Percentiles rank a stretch among this genome's conserved stretches.
phyloP scores from a whole-genome alignment of 2,888 invertebrate genomes.

The Saturnia japonica region DNA sequence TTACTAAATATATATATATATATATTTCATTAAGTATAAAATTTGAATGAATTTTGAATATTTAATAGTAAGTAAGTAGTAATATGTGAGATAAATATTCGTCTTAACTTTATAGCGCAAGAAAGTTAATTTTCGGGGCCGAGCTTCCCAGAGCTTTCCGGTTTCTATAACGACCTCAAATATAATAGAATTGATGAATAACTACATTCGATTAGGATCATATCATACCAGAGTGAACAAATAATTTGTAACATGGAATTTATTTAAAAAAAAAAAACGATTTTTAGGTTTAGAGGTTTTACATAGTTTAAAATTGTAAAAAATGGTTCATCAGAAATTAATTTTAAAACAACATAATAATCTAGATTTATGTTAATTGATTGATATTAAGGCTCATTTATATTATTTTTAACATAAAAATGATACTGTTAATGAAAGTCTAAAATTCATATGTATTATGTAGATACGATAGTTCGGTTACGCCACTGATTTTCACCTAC shows the following conservation, averaged over 20 bases:
- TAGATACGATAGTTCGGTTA: conserved; percentile 31
- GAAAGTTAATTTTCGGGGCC: conserved; percentile 60
- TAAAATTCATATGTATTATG: not conserved
- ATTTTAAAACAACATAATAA: too few species aligned
- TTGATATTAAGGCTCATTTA: too few species aligned
- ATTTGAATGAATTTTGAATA: not conserved
- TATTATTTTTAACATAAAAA: not conserved
- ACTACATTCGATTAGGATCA: conserved; percentile 67
- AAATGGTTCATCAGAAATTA: too few species aligned
- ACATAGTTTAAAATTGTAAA: too few species aligned
- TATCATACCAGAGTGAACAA: conserved; percentile 64
- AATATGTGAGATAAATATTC: not conserved
- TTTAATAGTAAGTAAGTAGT: not conserved
- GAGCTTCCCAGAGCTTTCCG: conserved; percentile 56
- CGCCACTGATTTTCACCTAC: conserved; percentile 50
- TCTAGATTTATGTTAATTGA: too few species aligned
- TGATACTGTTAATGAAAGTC: not conserved
- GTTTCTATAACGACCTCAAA: conserved; percentile 67
- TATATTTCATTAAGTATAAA: not conserved
- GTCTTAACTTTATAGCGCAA: conserved; percentile 33
- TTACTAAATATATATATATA: too few species aligned
- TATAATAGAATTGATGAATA: conserved; percentile 63
- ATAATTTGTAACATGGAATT: conserved; percentile 33
- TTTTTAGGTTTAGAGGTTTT: too few species aligned
- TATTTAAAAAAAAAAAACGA: not conserved